Evolutionary conservation across 1,140 invertebrate genomes (phyloP).

Genomic region (Caenorhabditis briggsae): DNA sequence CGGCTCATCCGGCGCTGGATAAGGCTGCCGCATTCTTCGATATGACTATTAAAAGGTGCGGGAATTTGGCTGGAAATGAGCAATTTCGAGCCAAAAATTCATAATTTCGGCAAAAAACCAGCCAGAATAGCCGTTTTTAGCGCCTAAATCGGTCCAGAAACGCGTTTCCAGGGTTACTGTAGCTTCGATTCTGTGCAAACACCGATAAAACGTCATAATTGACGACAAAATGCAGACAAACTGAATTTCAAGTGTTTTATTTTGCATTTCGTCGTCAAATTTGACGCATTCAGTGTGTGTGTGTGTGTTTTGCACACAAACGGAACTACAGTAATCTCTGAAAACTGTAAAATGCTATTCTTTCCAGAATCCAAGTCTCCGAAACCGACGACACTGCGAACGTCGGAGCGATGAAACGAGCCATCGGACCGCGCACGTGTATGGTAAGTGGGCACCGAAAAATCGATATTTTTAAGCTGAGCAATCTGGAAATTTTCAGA

Average conservation of each 20-base stretch:
- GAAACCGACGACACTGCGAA: conserved; percentile 82
- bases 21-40: conserved; percentile 91
- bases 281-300: too few relatives aligned
- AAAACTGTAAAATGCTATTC: not conserved
- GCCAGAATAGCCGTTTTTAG: not conserved
- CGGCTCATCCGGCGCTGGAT: conserved; percentile 95
- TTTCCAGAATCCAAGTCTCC: conserved; percentile 85
- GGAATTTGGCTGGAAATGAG: not conserved
- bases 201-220: too few relatives aligned
- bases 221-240: too few relatives aligned
- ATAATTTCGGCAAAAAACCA: not conserved
- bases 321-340: not conserved
- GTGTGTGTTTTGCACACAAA: too few relatives aligned
- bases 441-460: not conserved
- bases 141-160: not conserved
- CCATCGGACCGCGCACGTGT: conserved; percentile 88
- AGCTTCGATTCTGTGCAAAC: too few relatives aligned
- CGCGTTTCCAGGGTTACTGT: too few relatives aligned
- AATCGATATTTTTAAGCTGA: too few relatives aligned
- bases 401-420: conserved; percentile 85
- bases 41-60: conserved; percentile 82
- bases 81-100: not conserved
- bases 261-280: too few relatives aligned
- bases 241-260: too few relatives aligned
- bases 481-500: too few relatives aligned